Evolutionary conservation across 2,888 invertebrate genomes (phyloP).

Genomic region (Stenodema calcarata): DNA sequence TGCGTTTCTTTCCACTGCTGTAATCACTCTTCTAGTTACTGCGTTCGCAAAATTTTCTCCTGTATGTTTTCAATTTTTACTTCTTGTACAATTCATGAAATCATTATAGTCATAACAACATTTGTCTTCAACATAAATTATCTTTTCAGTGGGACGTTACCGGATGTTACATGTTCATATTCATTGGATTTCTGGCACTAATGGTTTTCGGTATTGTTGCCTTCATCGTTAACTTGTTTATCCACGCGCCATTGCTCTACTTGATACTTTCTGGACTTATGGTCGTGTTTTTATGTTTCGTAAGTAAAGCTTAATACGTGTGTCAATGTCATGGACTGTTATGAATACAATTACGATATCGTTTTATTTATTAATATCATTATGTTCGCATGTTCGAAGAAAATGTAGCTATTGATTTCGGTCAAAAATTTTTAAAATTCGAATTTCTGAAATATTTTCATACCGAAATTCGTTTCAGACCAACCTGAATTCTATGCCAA

Average conservation of each 20-base stretch:
- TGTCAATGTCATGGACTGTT: too few relatives aligned
- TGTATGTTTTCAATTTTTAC: background rate
- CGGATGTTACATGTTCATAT: conserved; percentile 21
- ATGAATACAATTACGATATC: too few relatives aligned
- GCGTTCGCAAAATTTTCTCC: background rate
- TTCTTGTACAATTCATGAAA: too few relatives aligned
- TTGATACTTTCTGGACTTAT: conserved; percentile 4
- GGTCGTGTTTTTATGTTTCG: conserved; percentile 21
- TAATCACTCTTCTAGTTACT: conserved; percentile 15
- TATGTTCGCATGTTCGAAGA: background rate
- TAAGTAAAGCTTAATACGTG: background rate
- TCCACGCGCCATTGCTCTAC: background rate
- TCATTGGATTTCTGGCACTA: background rate
- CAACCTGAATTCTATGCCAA: too few relatives aligned
- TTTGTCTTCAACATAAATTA: too few relatives aligned
- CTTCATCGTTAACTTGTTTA: conserved; percentile 12
- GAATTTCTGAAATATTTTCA: too few relatives aligned
- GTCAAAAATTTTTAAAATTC: too few relatives aligned
- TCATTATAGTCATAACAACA: too few relatives aligned
- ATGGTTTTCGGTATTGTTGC: background rate
- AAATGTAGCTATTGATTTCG: too few relatives aligned
- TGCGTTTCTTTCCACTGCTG: conserved; percentile 15
- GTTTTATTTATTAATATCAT: background rate
- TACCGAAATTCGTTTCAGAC: too few relatives aligned
- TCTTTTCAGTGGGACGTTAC: conserved; percentile 43